Conservation (phyloP, 1,140 invertebrate genomes). For the Neotoxoptera formosana region DNA sequence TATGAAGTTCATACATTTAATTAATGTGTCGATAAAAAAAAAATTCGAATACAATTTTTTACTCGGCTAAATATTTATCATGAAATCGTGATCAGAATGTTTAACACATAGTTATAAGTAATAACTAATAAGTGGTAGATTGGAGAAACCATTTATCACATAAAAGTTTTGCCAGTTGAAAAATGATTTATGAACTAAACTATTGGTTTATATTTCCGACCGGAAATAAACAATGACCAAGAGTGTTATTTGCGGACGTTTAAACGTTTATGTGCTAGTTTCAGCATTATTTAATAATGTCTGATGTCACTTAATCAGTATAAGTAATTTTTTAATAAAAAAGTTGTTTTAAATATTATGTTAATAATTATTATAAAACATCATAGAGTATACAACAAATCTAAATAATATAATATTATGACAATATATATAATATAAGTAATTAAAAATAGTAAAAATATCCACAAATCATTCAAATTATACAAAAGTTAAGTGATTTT, state of each 20-base stretch:
- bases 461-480: too few relatives aligned
- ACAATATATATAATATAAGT: not conserved
- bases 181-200: constrained; percentile 37
- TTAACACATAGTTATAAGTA: not conserved
- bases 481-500: too few relatives aligned
- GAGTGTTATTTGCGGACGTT: not conserved
- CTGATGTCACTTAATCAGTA: not conserved
- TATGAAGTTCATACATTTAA: not conserved
- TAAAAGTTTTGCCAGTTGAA: not conserved
- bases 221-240: constrained; percentile 32
- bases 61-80: not conserved
- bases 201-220: constrained; percentile 36
- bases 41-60: not conserved
- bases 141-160: not conserved
- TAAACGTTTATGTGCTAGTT: not conserved
- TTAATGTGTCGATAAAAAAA: not conserved
- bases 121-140: not conserved
- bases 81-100: not conserved
- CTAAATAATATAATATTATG: not conserved
- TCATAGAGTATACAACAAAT: not conserved
- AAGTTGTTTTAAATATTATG: not conserved
- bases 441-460: not conserved
- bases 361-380: not conserved
- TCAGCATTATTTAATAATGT: not conserved
- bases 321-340: not conserved